These are phyloP conservation scores for Hoplostethus mediterraneus DNA, from an alignment of 2,797 vertebrate genomes.

Conservation along the genomic window DNA sequence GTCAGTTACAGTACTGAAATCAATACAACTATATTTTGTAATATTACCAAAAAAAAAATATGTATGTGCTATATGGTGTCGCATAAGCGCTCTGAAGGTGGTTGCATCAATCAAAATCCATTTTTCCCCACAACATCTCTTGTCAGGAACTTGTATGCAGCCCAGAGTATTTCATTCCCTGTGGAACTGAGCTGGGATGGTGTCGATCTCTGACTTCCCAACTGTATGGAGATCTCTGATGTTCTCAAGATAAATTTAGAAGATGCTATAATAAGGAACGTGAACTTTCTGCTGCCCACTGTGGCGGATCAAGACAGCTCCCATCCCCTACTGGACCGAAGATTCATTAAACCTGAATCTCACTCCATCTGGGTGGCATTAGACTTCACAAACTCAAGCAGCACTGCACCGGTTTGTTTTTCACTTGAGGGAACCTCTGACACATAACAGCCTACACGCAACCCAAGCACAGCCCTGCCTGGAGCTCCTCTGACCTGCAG, in stretches of 20 bases:
- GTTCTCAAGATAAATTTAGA: slow-evolving; percentile 51
- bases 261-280: slow-evolving; percentile 37
- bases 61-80: too few relatives aligned
- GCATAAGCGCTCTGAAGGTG: not conserved
- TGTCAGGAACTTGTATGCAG: not conserved
- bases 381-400: slow-evolving; percentile 60
- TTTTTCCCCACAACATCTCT: slow-evolving; percentile 15
- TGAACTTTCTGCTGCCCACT: slow-evolving; percentile 25
- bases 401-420: slow-evolving; percentile 43
- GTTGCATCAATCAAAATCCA: slow-evolving; percentile 7
- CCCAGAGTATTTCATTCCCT: slow-evolving; percentile 4
- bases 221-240: slow-evolving; percentile 2
- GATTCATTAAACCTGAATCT: slow-evolving; percentile 67
- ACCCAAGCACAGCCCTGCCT: too few relatives aligned
- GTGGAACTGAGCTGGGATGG: slow-evolving; percentile 14
- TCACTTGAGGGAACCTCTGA: not conserved
- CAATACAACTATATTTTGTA: not conserved
- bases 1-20: slow-evolving; percentile 16
- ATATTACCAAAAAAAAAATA: not conserved
- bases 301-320: not conserved
- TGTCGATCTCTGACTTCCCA: slow-evolving; percentile 24
- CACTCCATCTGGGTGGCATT: slow-evolving; percentile 58
- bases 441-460: too few relatives aligned
- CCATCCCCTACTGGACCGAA: too few relatives aligned
- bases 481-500: not conserved